phyloP scores from a whole-genome alignment of 1,140 invertebrate species.

The Coboldia fuscipes region DNA sequence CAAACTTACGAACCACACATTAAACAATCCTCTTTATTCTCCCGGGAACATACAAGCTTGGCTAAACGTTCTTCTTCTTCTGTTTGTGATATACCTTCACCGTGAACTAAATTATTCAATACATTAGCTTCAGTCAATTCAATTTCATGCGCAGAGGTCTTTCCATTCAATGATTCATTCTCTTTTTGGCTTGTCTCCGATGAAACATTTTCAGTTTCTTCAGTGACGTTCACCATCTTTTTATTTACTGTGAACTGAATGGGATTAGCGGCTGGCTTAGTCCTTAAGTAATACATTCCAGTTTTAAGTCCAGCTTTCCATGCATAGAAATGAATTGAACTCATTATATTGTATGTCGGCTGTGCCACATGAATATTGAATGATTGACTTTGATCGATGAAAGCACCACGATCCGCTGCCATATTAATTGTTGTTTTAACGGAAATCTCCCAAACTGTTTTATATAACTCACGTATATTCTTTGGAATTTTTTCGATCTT shows the following conservation, averaged over 20 bases:
- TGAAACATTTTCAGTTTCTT: not conserved
- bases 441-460: constrained; percentile 56
- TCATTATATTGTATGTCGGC: constrained; percentile 66
- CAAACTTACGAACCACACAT: constrained; percentile 40
- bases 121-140: not conserved
- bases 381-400: constrained; percentile 93
- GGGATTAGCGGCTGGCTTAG: constrained; percentile 81
- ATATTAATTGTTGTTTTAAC: constrained; percentile 45
- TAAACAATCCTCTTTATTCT: constrained; percentile 73
- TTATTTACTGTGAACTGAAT: constrained; percentile 96
- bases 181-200: not conserved
- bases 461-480: constrained; percentile 41
- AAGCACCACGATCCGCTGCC: constrained; percentile 70
- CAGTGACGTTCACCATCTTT: constrained; percentile 30
- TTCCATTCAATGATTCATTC: constrained; percentile 7
- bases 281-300: constrained; percentile 89
- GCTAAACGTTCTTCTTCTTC: constrained; percentile 38
- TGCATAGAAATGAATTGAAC: constrained; percentile 54
- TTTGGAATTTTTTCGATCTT: constrained; percentile 34
- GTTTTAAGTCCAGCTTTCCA: constrained; percentile 52
- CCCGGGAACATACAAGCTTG: constrained; percentile 61
- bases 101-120: not conserved
- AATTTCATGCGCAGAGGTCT: no score
- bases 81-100: constrained; percentile 5
- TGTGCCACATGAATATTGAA: constrained; percentile 87